Evolutionary conservation across 2,888 invertebrate genomes (phyloP).

Genomic region (Tubulanus polymorphus): DNA sequence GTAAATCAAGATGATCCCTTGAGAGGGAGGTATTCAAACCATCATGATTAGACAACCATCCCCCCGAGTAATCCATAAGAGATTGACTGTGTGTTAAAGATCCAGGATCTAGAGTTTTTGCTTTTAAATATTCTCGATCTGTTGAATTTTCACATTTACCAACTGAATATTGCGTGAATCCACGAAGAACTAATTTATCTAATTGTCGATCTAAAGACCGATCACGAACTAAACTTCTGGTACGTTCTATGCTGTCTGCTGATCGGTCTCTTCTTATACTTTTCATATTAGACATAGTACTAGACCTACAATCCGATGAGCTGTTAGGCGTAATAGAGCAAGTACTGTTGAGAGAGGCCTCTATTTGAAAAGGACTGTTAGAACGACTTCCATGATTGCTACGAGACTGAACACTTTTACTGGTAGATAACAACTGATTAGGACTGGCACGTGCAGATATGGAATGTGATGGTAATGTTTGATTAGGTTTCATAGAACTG

Average conservation of each 20-base stretch:
- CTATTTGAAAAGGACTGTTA: conserved; percentile 33
- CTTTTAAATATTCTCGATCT: conserved; percentile 56
- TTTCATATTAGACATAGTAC: conserved; percentile 29
- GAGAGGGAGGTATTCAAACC: conserved; percentile 1
- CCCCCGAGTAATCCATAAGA: conserved; percentile 10
- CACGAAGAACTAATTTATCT: conserved; percentile 15
- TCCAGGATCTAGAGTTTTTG: conserved; percentile 15
- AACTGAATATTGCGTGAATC: conserved; percentile 39
- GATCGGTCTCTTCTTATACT: conserved; percentile 43
- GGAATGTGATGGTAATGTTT: too few species aligned
- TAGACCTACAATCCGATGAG: conserved; percentile 25
- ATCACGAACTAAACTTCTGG: conserved; percentile 32
- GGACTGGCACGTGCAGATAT: background rate
- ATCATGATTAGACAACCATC: conserved; percentile 14
- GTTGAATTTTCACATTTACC: conserved; percentile 61
- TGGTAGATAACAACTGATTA: background rate
- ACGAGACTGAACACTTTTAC: too few species aligned
- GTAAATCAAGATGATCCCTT: conserved; percentile 45
- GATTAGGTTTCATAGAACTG: too few species aligned
- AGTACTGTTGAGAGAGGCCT: conserved; percentile 10
- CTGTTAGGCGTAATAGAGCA: conserved; percentile 25
- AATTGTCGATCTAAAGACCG: conserved; percentile 48
- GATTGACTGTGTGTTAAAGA: conserved; percentile 32
- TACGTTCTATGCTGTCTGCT: conserved; percentile 28
- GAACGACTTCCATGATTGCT: conserved; percentile 26